These are phyloP conservation scores for Choloepus hoffmanni DNA, from an alignment of 2,113 vertebrate genomes.

Conservation along the genomic window DNA sequence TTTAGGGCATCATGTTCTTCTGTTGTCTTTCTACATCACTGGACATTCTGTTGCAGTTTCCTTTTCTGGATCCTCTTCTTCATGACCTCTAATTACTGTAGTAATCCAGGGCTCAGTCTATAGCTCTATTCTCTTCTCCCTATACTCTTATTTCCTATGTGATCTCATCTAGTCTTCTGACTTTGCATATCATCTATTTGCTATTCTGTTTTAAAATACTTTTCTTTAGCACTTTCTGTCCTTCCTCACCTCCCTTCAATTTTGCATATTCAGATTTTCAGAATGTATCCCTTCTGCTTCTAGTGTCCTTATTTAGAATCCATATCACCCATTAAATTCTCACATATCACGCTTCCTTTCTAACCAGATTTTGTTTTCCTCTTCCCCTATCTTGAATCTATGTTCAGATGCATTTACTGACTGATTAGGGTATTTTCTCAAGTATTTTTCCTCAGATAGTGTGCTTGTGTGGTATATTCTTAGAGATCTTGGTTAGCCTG, in stretches of 20 bases:
- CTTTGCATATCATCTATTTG: not conserved
- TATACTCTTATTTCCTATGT: not conserved
- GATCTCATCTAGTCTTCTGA: not conserved
- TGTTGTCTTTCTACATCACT: not conserved
- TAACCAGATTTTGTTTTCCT: constrained; percentile 21
- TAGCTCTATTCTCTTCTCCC: not conserved
- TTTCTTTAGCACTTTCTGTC: not conserved
- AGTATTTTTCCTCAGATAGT: not conserved
- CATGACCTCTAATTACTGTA: not conserved
- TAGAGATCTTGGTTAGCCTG: not conserved
- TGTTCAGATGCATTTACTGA: not conserved
- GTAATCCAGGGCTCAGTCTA: not conserved
- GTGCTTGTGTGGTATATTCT: not conserved
- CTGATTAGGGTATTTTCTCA: not conserved
- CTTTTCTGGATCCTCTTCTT: not conserved
- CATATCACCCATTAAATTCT: not conserved
- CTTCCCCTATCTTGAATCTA: not conserved
- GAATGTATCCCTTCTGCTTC: not conserved
- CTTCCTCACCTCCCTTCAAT: not conserved
- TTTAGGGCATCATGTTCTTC: not conserved
- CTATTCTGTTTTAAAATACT: constrained; percentile 17
- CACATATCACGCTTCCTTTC: not conserved
- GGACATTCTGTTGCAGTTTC: not conserved
- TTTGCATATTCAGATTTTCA: not conserved
- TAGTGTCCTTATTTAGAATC: not conserved